Percentiles rank a stretch among this genome's conserved stretches.
phyloP scores from a whole-genome alignment of 2,113 vertebrate species.

The Chauna torquata region DNA sequence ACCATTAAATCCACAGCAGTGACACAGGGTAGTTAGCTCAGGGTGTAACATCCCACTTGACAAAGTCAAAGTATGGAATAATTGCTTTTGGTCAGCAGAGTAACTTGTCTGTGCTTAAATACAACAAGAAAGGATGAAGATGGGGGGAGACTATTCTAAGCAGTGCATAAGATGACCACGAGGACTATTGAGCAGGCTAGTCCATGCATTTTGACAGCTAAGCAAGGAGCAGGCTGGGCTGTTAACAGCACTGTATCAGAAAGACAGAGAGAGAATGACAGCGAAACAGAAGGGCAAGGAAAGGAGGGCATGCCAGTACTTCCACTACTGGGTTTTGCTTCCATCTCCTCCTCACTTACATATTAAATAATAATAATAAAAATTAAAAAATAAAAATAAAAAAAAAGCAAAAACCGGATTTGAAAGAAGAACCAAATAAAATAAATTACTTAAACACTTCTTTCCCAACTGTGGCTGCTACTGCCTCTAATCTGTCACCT shows the following conservation, averaged over 20 bases:
- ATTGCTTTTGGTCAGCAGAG: background rate
- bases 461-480: background rate
- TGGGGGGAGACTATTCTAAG: background rate
- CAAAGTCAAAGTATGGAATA: background rate
- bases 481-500: background rate
- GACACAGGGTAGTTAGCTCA: background rate
- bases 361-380: background rate
- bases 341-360: background rate
- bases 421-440: background rate
- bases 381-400: background rate
- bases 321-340: background rate
- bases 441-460: background rate
- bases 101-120: background rate
- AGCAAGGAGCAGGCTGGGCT: background rate
- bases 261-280: background rate
- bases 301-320: background rate
- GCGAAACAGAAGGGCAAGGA: background rate
- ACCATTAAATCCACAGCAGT: background rate
- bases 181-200: background rate
- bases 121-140: background rate
- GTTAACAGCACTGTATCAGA: background rate
- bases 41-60: accelerated
- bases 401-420: background rate
- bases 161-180: background rate
- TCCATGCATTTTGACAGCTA: background rate